A percentile compares a stretch with the other conserved stretches of the same genome.
Evolutionary conservation across 2,888 invertebrate genomes (phyloP).

Genomic region (Cactoblastis cactorum): DNA sequence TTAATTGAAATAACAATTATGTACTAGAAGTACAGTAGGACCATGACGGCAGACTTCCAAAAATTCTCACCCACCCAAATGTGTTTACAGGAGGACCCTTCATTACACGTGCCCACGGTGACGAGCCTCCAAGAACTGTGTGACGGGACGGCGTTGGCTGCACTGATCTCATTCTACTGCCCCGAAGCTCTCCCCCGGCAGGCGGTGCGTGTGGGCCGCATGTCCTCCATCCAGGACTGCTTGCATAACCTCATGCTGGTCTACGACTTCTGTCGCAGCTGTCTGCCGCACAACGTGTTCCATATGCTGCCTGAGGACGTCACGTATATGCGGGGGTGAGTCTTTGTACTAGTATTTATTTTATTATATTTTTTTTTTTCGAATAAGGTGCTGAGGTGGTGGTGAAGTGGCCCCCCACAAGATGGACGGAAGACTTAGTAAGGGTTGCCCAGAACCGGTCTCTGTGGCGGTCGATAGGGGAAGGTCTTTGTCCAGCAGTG

Average conservation of each 20-base stretch:
- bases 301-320: conserved; percentile 98
- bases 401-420: too few species aligned
- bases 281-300: conserved; percentile 93
- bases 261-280: conserved; percentile 90
- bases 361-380: too few species aligned
- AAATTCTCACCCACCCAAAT: too few species aligned
- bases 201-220: conserved; percentile 77
- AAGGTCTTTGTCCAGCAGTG: too few species aligned
- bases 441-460: too few species aligned
- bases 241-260: conserved; percentile 94
- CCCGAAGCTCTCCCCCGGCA: conserved; percentile 72
- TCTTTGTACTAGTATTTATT: conserved; percentile 18
- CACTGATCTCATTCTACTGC: conserved; percentile 94
- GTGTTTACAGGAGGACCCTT: conserved; percentile 81
- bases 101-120: conserved; percentile 82
- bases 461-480: too few species aligned
- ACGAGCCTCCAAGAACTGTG: conserved; percentile 92
- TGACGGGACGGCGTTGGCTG: conserved; percentile 93
- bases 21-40: too few species aligned
- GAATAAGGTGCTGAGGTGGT: too few species aligned
- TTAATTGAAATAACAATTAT: too few species aligned
- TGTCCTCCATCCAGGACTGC: conserved; percentile 91
- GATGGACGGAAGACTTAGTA: too few species aligned
- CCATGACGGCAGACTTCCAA: too few species aligned
- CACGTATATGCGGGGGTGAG: conserved; percentile 93